These are phyloP conservation scores for Corapipo altera DNA, from an alignment of 2,113 vertebrate species.

Conservation along the genomic window DNA sequence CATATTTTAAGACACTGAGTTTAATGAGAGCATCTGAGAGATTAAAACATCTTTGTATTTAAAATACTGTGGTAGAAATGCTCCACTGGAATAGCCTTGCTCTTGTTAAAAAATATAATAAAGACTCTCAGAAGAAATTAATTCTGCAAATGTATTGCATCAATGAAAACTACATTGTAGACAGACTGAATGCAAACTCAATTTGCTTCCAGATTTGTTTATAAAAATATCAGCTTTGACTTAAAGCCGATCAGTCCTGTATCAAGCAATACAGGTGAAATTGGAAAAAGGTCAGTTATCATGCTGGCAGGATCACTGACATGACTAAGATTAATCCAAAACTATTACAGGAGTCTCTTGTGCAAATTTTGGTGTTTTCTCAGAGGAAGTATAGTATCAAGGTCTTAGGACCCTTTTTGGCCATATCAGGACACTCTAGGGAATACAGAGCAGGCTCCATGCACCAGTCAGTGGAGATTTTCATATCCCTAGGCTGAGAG, in stretches of 20 bases:
- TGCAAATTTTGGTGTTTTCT: background rate
- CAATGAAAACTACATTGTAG: constrained; percentile 60
- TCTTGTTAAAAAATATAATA: constrained; percentile 29
- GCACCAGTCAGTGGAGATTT: background rate
- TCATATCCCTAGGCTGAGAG: background rate
- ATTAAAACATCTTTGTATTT: background rate
- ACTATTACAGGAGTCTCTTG: background rate
- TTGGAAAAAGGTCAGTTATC: background rate
- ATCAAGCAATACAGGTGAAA: background rate
- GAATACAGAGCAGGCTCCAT: background rate
- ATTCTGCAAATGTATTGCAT: constrained; percentile 34
- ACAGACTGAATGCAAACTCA: constrained; percentile 26
- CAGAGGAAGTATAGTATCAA: background rate
- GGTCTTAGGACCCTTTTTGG: background rate
- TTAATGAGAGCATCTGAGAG: background rate
- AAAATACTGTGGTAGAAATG: background rate
- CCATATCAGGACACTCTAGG: background rate
- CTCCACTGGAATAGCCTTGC: background rate
- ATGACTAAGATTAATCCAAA: background rate
- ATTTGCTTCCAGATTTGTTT: constrained; percentile 41
- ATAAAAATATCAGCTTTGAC: constrained; percentile 37
- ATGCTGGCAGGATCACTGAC: background rate
- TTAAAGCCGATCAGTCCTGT: constrained; percentile 2
- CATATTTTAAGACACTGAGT: background rate
- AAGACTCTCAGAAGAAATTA: background rate